Base-by-base conservation (phyloP, 2,797 vertebrate species). In the Mormyrops boulengeri region DNA sequence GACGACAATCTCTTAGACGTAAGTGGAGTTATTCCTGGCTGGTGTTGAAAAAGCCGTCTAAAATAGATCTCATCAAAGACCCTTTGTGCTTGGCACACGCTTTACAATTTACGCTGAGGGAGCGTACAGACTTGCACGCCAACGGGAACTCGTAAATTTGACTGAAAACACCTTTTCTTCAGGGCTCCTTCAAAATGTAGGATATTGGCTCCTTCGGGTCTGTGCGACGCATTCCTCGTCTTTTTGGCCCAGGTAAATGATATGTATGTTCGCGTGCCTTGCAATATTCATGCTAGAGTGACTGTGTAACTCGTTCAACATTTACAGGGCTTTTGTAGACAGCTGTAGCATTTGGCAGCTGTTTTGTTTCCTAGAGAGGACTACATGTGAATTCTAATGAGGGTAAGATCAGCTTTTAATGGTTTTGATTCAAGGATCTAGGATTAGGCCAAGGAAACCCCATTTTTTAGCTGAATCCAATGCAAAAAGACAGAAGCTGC, bases 341-440 rank as follows among this genome's bases (percentile, higher is more conserved):
- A 90, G 89, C 89, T 89, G 89, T 90, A 85, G 77, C 77, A 90
- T 88, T 88, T 66, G 41, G 38, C 82, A 85, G 82, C 44, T 19
- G 50, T 34, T 38, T 69, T 73, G 30, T 80, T 41, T 52, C 26
- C 44, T 7, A 55, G 89, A 87, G 86, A 89, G 30, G 85, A 49
- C 66, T 30, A 8, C 80, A 26, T 55, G 34, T 80, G 89, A 66
- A 90, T 90, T 80, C 41, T 90, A 88, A 90, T 88, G 66, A 60
- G 85, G 22, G 50, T n/a, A 88, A 80, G 52, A 88, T 53, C 50
- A 22, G 7, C 60, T 66, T 88, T 88, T 87, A 87, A 90, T 87
- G 19, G 69, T 55, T 34, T 6, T 85, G 6, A 17, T 41, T 38
- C n/a, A 26, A 47, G 69, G 41, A 88, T 82, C 50, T 44, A 60